Percentiles rank a stretch among this genome's conserved stretches.
phyloP scores from a whole-genome alignment of 1,140 invertebrate species.

The Aleiodes sp. region DNA sequence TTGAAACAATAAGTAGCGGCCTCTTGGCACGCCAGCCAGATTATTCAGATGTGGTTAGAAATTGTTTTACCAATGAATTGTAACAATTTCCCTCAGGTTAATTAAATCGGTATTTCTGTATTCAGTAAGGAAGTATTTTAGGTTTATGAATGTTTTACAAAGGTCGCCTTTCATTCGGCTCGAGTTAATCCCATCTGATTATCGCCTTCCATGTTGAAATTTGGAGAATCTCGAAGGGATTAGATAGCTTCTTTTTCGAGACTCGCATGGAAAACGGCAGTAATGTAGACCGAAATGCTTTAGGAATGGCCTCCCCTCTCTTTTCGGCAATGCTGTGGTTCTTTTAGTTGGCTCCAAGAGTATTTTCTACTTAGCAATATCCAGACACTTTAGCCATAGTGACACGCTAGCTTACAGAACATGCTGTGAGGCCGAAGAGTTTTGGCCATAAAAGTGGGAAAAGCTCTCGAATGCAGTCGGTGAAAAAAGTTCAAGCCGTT shows the following conservation, averaged over 20 bases:
- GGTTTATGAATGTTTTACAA: no score
- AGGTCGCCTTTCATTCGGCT: no score
- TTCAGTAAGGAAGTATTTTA: neutral
- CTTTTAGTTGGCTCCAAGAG: constrained; percentile 4
- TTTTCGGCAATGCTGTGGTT: neutral
- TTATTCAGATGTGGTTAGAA: constrained; percentile 32
- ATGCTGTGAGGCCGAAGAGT: no score
- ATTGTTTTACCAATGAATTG: constrained; percentile 18
- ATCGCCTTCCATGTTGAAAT: neutral
- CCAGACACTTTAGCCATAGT: neutral
- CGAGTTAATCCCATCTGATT: neutral
- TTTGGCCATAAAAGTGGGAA: no score
- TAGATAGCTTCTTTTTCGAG: neutral
- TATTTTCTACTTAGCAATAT: neutral
- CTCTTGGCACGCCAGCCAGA: constrained; percentile 39
- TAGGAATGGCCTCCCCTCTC: constrained; percentile 49
- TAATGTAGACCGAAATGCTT: constrained; percentile 54
- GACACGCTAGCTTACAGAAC: no score
- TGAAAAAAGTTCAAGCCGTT: no score
- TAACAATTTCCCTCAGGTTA: constrained; percentile 21
- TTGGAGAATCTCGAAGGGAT: constrained; percentile 41
- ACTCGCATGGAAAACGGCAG: constrained; percentile 50
- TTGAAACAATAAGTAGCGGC: constrained; percentile 14
- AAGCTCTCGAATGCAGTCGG: no score
- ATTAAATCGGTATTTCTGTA: neutral